These are phyloP conservation scores for Marcusenius ussheri DNA, from an alignment of 2,113 vertebrate species.

Conservation along the genomic window DNA sequence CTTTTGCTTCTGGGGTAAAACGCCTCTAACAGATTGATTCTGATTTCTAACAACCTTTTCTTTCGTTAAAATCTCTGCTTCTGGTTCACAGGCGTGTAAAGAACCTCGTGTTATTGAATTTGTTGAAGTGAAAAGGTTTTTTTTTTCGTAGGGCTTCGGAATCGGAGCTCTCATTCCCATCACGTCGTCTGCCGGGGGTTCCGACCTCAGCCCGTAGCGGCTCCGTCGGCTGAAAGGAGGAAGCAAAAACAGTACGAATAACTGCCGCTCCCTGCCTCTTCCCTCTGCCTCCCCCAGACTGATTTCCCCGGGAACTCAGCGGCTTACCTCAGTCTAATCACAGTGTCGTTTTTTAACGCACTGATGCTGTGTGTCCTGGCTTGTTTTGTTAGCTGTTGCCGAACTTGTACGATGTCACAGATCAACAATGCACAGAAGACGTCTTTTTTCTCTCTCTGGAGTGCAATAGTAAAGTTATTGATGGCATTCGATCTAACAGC, in stretches of 20 bases:
- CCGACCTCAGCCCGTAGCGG: constrained; percentile 1
- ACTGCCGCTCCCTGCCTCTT: background rate
- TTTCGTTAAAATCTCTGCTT: background rate
- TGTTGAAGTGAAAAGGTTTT: constrained; percentile 18
- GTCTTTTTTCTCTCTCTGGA: background rate
- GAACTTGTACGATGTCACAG: background rate
- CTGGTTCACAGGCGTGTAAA: background rate
- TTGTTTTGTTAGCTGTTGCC: background rate
- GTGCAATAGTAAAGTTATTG: background rate
- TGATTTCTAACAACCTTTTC: background rate
- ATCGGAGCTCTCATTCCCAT: background rate
- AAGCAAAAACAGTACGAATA: background rate
- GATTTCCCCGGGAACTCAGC: background rate
- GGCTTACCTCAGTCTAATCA: background rate
- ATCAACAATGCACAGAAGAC: background rate
- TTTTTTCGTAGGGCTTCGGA: background rate
- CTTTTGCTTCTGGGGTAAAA: background rate
- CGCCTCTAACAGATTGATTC: background rate
- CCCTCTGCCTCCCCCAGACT: no score
- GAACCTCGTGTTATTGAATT: background rate
- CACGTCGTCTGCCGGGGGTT: background rate
- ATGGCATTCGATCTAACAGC: background rate
- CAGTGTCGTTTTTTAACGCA: background rate
- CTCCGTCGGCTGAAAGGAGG: constrained; percentile 2
- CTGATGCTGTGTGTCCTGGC: background rate